Evolutionary conservation across 2,113 vertebrate genomes (phyloP).

Genomic region (Pampusana beccarii): DNA sequence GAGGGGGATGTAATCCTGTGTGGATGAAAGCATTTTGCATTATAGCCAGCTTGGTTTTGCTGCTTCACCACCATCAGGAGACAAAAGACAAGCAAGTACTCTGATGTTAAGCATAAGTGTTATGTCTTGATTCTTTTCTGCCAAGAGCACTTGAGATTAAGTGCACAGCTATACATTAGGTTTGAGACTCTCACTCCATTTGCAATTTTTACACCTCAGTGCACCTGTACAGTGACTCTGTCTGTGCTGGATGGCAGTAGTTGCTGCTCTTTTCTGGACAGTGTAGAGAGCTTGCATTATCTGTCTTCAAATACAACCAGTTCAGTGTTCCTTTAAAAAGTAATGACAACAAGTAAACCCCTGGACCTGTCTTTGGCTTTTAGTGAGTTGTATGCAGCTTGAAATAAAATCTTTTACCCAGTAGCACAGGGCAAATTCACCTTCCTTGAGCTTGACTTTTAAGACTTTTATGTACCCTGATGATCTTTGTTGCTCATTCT

Average conservation of each 20-base stretch:
- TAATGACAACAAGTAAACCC: background rate
- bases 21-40: background rate
- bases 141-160: background rate
- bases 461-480: background rate
- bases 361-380: background rate
- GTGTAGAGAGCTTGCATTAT: background rate
- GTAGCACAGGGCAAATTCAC: background rate
- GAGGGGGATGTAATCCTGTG: background rate
- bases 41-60: background rate
- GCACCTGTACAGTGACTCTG: no score
- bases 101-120: background rate
- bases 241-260: background rate
- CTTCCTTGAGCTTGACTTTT: background rate
- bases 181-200: background rate
- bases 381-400: background rate
- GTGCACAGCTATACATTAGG: background rate
- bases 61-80: background rate
- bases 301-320: background rate
- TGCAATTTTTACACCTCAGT: fast-evolving
- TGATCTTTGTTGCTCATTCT: background rate
- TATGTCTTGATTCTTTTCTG: background rate
- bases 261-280: background rate
- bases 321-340: background rate
- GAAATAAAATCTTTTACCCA: background rate
- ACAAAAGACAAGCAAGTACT: background rate